Evolutionary conservation across 2,888 invertebrate species (phyloP), one percentile per base, ranked within the genome.

Genomic region (Drosophila formosana): DNA sequence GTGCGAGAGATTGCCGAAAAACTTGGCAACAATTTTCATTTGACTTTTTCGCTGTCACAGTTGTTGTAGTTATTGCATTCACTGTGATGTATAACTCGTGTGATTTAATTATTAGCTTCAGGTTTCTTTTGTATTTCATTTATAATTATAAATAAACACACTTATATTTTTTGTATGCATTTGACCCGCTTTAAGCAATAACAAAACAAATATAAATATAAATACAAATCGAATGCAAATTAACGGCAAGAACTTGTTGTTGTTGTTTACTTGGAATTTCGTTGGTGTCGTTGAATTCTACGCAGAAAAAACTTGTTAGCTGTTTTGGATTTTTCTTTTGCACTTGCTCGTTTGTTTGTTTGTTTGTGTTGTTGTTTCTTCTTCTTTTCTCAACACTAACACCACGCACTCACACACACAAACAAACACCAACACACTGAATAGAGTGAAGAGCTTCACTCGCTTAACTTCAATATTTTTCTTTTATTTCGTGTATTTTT

Each of bases 121-220:
- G 56, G 58, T 58, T 58, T 49, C 34, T 49, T 39, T 51, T 41
- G 9, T 62, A 53, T 62, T 50, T 39, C 55, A 51, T 68, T 43
- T 66, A 37, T 53, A 53, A 58, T 37, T 37, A 37, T 37, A 5
- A 5, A 37, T 66, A 71, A 55, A 45, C 50, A 61, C 64, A 39
- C 60, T 75, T 58, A 69, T 58, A 69, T 75, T 87, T 78, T 71
- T 70, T 86, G 18, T 87, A 84, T 84, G 89, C 69, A 81, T 67
- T 87, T 83, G 89, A 88, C 89, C 89, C 87, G 83, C 84, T 86
- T 82, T 69, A 78, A 50, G 18, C 39, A 67, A 46, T 60, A 67
- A 53, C 68, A 57, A 56, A 67, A 64, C 58, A 61, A 72, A 18
- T 18, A 18, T 18, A 18, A 18, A 18, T 18, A 18, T 2, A 18